phyloP scores from a whole-genome alignment of 1,140 invertebrate species.

The Melitaea cinxia region DNA sequence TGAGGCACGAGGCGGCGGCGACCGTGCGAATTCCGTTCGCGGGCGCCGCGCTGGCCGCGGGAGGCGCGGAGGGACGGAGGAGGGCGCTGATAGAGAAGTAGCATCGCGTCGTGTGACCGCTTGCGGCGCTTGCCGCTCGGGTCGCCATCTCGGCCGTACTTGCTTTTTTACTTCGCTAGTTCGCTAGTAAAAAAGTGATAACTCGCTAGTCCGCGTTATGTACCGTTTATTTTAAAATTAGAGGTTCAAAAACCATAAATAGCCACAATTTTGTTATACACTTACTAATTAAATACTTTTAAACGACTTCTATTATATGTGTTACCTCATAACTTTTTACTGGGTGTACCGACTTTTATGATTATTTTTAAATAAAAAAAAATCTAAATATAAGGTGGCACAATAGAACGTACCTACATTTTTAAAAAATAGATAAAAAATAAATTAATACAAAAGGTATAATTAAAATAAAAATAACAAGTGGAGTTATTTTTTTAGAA shows the following conservation, averaged over 20 bases:
- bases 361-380: no score
- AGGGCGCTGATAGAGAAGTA: constrained; percentile 65
- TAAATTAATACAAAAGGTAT: no score
- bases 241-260: neutral
- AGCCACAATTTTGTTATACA: neutral
- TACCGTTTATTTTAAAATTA: neutral
- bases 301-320: no score
- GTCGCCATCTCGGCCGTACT: constrained; percentile 52
- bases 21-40: constrained; percentile 71
- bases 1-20: constrained; percentile 56
- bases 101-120: constrained; percentile 60
- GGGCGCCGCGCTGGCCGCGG: constrained; percentile 62
- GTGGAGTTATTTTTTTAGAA: no score
- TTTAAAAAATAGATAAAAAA: no score
- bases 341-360: no score
- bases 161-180: constrained; percentile 26
- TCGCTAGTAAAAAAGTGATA: constrained; percentile 23
- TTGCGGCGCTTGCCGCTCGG: constrained; percentile 21
- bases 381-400: no score
- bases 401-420: no score
- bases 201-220: constrained; percentile 8
- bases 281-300: no score
- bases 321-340: no score
- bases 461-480: no score
- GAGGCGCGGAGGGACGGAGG: constrained; percentile 48